A percentile compares a stretch with the other conserved stretches of the same genome.
Conservation (phyloP, 2,113 vertebrate genomes). For the Callaeas wilsoni region DNA sequence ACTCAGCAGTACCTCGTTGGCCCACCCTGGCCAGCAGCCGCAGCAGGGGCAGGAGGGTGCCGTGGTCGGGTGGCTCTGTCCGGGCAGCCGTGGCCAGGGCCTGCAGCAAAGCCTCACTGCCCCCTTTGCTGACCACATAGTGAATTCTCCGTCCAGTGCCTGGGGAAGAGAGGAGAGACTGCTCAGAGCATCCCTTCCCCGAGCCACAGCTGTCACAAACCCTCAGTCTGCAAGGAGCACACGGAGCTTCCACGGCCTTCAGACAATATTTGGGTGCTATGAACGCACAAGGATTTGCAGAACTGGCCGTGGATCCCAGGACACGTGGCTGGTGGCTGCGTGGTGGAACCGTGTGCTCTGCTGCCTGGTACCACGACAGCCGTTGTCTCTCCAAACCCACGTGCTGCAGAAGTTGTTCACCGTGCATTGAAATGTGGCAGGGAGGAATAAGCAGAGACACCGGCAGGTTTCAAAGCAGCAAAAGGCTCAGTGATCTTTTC, state of each 20-base stretch:
- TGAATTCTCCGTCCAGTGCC: constrained; percentile 83
- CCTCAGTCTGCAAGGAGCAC: neutral
- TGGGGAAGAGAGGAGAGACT: constrained; percentile 11
- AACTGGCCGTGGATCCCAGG: accelerated
- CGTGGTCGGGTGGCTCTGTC: constrained; percentile 59
- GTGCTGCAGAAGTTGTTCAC: neutral
- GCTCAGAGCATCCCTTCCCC: neutral
- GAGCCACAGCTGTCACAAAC: neutral
- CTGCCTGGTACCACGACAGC: neutral
- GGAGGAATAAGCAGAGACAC: neutral
- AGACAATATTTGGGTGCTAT: neutral
- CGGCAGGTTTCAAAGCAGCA: constrained; percentile 25
- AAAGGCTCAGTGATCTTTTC: constrained; percentile 24
- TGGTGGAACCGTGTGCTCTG: neutral
- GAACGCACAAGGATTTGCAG: neutral
- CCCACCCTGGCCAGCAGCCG: constrained; percentile 87
- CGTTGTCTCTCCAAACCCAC: neutral
- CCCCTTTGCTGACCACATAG: constrained; percentile 89
- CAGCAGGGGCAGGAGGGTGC: constrained; percentile 79
- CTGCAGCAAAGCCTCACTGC: constrained; percentile 85
- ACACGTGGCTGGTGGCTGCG: neutral
- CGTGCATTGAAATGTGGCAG: neutral
- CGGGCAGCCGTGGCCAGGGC: constrained; percentile 69
- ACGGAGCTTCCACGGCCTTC: accelerated
- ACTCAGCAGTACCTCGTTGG: constrained; percentile 76